A percentile compares a stretch with the other conserved stretches of the same genome.
Evolutionary conservation across 2,888 invertebrate genomes (phyloP).

Genomic region (Hirtodrosophila duncani): DNA sequence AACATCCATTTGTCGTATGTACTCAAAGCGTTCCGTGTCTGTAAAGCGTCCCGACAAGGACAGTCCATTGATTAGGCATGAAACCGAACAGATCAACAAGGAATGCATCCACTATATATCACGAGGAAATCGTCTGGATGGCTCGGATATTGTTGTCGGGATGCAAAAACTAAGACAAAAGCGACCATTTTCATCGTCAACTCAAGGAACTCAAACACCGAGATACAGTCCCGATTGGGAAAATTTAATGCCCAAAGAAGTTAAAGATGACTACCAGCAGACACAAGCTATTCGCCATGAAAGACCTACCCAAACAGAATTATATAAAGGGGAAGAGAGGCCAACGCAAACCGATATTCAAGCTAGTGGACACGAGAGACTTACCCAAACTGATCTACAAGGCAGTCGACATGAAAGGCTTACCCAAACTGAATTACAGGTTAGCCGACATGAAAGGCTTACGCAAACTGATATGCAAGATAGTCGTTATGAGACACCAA

Average conservation of each 20-base stretch:
- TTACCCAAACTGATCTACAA: neutral
- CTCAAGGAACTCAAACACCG: no score
- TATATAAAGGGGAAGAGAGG: neutral
- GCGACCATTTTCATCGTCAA: no score
- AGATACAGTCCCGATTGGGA: no score
- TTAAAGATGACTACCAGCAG: no score
- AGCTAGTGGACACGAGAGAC: neutral
- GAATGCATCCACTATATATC: neutral
- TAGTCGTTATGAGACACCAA: neutral
- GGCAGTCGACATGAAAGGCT: neutral
- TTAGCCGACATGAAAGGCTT: neutral
- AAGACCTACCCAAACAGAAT: neutral
- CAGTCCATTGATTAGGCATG: neutral
- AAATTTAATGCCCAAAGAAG: no score
- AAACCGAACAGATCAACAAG: neutral
- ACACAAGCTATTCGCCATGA: no score
- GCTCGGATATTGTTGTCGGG: no score
- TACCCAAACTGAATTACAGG: neutral
- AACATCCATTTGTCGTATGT: conserved; percentile 1
- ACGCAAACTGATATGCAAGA: neutral
- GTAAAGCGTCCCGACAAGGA: neutral
- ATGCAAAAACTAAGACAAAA: no score
- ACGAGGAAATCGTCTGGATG: neutral
- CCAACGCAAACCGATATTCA: neutral
- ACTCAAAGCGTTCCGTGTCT: neutral